Evolutionary conservation across 2,113 vertebrate species (phyloP).

Genomic region (Leucopsar rothschildi): DNA sequence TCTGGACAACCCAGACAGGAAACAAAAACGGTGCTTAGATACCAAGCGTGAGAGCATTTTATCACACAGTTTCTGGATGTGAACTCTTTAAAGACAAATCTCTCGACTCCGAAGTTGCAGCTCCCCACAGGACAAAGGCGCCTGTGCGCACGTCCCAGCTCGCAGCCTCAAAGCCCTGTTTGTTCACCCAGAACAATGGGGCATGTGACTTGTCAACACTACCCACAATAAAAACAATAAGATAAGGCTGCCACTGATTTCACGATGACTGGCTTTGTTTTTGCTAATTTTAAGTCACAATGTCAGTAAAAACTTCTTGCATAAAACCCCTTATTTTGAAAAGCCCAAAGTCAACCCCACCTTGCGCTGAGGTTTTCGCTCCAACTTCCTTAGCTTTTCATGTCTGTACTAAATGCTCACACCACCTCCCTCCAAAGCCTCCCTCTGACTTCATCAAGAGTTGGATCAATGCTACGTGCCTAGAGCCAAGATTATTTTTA

Average conservation of each 20-base stretch:
- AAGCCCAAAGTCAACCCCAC: neutral
- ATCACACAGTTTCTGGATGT: neutral
- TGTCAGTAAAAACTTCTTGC: neutral
- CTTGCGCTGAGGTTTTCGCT: accelerated
- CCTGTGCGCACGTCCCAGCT: conserved; percentile 3
- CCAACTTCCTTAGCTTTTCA: neutral
- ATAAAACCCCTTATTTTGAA: neutral
- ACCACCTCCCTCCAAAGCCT: neutral
- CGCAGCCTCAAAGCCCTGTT: neutral
- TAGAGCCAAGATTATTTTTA: conserved; percentile 48
- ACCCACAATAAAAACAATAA: conserved; percentile 50
- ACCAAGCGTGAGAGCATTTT: neutral
- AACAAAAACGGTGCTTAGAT: neutral
- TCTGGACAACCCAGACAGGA: neutral
- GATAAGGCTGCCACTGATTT: conserved; percentile 44
- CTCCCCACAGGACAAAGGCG: neutral
- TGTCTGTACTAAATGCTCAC: neutral
- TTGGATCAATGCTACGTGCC: neutral
- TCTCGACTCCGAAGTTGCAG: neutral
- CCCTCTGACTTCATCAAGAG: conserved; percentile 1
- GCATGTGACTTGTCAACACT: conserved; percentile 45
- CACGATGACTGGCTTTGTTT: neutral
- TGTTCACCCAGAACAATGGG: conserved; percentile 56
- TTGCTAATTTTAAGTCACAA: conserved; percentile 1
- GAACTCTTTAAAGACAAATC: neutral